Evolutionary conservation across 2,797 vertebrate species (phyloP).

Genomic region (Valencia hispanica): DNA sequence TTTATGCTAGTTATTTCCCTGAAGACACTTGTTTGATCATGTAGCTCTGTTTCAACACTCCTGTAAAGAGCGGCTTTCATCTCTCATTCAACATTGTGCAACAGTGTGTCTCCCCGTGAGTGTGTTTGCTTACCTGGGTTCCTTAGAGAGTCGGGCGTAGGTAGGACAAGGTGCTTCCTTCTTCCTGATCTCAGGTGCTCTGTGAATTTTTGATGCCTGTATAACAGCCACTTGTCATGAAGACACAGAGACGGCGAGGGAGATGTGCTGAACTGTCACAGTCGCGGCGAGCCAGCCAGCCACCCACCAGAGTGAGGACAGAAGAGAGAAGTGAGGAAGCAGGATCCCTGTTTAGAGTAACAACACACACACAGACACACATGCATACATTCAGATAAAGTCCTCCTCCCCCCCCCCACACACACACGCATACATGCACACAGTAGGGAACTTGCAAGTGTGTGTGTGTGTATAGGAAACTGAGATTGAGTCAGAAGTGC

Average conservation of each 20-base stretch:
- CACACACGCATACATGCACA: constrained; percentile 36
- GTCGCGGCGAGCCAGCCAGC: constrained; percentile 34
- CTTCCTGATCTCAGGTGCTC: constrained; percentile 66
- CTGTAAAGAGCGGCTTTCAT: constrained; percentile 23
- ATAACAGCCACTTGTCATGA: constrained; percentile 46
- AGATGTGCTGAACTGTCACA: constrained; percentile 13
- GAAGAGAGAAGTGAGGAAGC: constrained; percentile 70
- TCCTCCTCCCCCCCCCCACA: not conserved
- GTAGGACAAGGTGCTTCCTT: constrained; percentile 60
- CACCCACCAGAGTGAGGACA: constrained; percentile 43
- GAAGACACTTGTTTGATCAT: constrained; percentile 55
- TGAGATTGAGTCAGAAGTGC: constrained; percentile 79
- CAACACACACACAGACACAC: constrained; percentile 52
- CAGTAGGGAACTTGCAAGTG: constrained; percentile 65
- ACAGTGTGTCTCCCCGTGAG: not conserved
- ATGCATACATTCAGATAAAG: constrained; percentile 43
- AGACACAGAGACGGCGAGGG: constrained; percentile 27
- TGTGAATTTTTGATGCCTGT: constrained; percentile 27
- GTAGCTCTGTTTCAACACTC: constrained; percentile 44
- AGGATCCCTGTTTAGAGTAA: constrained; percentile 70
- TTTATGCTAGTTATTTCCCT: constrained; percentile 14
- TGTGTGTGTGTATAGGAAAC: constrained; percentile 73
- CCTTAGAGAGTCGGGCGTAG: constrained; percentile 41
- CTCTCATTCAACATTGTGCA: constrained; percentile 34
- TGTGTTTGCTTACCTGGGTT: constrained; percentile 62